Percentiles rank a stretch among this genome's conserved stretches.
Evolutionary conservation across 2,888 invertebrate genomes (phyloP).

Genomic region (Drosophila paranaensis): DNA sequence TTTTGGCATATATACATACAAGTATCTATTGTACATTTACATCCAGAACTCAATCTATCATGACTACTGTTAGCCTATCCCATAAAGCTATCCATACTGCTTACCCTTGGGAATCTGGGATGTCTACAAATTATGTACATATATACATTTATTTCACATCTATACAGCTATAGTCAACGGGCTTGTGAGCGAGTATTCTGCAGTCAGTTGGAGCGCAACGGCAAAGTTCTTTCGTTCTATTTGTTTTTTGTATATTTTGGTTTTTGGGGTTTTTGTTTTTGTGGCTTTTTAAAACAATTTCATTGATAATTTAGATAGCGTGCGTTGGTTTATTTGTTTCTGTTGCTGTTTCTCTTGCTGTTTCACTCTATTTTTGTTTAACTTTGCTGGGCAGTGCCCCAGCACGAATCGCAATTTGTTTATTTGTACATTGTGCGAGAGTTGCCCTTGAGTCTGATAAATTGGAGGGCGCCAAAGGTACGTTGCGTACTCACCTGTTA

Average conservation of each 20-base stretch:
- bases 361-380: conserved; percentile 41
- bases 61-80: too few species aligned
- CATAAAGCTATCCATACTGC: too few species aligned
- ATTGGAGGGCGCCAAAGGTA: neutral
- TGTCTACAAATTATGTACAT: too few species aligned
- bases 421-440: conserved; percentile 51
- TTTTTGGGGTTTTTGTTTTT: conserved; percentile 39
- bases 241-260: conserved; percentile 24
- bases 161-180: too few species aligned
- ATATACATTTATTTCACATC: too few species aligned
- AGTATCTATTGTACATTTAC: too few species aligned
- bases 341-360: conserved; percentile 22
- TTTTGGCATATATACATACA: too few species aligned
- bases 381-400: conserved; percentile 34
- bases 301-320: conserved; percentile 69
- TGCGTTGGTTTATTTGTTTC: conserved; percentile 32
- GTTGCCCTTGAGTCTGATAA: conserved; percentile 49
- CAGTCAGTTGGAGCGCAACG: neutral
- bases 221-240: conserved; percentile 11
- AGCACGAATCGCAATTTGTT: conserved; percentile 54
- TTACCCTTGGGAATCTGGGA: too few species aligned
- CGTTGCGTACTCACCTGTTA: conserved; percentile 24
- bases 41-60: too few species aligned
- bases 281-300: conserved; percentile 58
- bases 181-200: neutral